These are phyloP conservation scores for Macrosoma leucophasiata DNA, from an alignment of 2,888 invertebrate species.

Conservation along the genomic window DNA sequence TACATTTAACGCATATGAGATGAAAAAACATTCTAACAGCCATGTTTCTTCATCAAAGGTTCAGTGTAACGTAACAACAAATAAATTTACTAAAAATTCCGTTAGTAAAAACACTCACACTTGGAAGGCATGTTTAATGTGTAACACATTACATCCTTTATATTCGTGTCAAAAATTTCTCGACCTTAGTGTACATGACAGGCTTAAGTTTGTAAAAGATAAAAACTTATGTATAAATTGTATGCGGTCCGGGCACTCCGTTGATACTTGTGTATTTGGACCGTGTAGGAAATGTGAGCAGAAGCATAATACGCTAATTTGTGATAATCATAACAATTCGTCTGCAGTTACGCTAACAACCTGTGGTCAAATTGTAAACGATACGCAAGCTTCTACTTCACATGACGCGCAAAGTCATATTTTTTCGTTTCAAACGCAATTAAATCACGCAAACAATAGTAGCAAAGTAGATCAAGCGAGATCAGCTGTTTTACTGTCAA, in stretches of 20 bases:
- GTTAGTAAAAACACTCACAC: too few species aligned
- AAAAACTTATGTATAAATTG: constrained; percentile 19
- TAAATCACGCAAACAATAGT: too few species aligned
- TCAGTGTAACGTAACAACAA: constrained; percentile 5
- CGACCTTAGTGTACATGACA: constrained; percentile 6
- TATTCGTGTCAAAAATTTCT: constrained; percentile 20
- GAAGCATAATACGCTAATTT: constrained; percentile 18
- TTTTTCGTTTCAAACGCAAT: too few species aligned
- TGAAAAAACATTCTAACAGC: too few species aligned
- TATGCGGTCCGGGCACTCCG: constrained; percentile 14
- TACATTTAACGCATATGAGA: constrained; percentile 3
- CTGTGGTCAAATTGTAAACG: background rate
- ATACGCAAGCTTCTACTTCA: constrained; percentile 4
- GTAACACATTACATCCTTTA: constrained; percentile 13
- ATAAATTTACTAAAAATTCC: constrained; percentile 1
- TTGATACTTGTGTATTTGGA: constrained; percentile 12
- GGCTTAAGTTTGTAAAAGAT: constrained; percentile 10
- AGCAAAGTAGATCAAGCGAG: constrained; percentile 6
- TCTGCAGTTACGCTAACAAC: background rate
- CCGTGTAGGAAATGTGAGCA: constrained; percentile 15
- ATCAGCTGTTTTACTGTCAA: constrained; percentile 20
- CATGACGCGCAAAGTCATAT: too few species aligned
- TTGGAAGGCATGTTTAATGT: constrained; percentile 20
- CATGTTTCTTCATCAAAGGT: constrained; percentile 5
- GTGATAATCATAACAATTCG: constrained; percentile 10